Base-by-base conservation (phyloP, 2,888 invertebrate genomes). In the Chloroclystis v-ata region DNA sequence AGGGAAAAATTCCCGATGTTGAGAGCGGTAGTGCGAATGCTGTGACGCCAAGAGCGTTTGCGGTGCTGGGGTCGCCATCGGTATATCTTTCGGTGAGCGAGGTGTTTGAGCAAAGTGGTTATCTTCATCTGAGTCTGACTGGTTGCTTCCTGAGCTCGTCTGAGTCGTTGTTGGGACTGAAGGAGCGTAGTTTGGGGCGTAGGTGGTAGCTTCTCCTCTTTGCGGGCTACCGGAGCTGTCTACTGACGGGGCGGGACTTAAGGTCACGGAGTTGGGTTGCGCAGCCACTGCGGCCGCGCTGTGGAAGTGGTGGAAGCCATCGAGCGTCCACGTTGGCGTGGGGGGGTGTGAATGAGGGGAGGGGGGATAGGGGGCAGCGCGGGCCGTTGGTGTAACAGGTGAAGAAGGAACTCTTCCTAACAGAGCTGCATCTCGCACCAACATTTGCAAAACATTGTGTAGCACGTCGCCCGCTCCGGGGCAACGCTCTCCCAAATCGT, bases 391-490 rank as follows among this genome's bases (percentile, higher is more conserved):
- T 10, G 95, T 95, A 39, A 94, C 94, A 28, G 94, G 95, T 56
- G 93, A 94, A 28, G 94, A 95, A 58, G 94, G 90, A 72, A 94
- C 93, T 85, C 92, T 91, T 61, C 95, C 94, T 67, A 95, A 81
- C 72, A 93, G 90, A 65, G 92, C 93, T 53, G 94, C 93, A 73
- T 96, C 95, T 29, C 95, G 91, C 43, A 95, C 93, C 51, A 97
- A 84, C 90, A 97, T 93, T 75, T 95, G 95, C 35, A 98, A 90
- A 25, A 97, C 96, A 82, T 98, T 98, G 89, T 96, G 97, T 53
- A 98, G 87, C 12, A 98, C 95, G 75, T 98, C 98, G 1, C 98
- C 98, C 25, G 96, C 96, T 12, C 96, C 95, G 0, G 97, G 97
- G 62, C 96, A 96, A 47, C 98, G 90, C 72, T 97, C 97, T 16